Evolutionary conservation across 1,140 invertebrate species (phyloP).

Genomic region (Babylonia areolata): DNA sequence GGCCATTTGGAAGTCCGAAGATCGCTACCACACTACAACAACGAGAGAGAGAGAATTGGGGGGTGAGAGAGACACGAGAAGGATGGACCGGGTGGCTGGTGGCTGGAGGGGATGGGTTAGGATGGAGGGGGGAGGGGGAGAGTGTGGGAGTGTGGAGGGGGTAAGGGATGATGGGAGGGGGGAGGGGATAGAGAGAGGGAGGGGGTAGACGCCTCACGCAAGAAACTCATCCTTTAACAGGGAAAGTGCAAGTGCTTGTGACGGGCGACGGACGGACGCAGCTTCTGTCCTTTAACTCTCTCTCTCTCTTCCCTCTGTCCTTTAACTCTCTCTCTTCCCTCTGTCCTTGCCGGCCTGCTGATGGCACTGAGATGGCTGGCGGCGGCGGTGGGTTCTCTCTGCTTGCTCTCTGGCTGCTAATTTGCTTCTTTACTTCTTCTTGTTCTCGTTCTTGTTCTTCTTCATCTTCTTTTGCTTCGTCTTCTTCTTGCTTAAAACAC

Average conservation of each 20-base stretch:
- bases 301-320: not conserved
- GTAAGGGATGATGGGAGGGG: too few species aligned
- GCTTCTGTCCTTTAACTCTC: not conserved
- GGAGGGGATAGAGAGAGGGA: not conserved
- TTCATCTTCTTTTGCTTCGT: too few species aligned
- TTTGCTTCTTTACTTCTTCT: too few species aligned
- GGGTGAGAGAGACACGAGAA: not conserved
- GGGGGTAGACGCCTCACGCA: constrained; percentile 12
- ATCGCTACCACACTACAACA: not conserved
- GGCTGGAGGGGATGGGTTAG: not conserved
- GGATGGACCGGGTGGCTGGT: not conserved
- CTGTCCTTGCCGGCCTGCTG: not conserved
- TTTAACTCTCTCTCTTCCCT: not conserved
- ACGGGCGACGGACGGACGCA: not conserved
- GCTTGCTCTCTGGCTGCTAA: not conserved
- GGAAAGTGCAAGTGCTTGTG: constrained; percentile 37
- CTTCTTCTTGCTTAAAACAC: too few species aligned
- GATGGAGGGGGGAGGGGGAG: not conserved
- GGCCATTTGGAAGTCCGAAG: not conserved
- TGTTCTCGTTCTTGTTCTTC: too few species aligned
- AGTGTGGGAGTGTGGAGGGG: not conserved
- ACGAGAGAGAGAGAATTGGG: not conserved
- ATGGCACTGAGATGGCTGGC: too few species aligned
- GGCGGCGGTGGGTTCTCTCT: too few species aligned
- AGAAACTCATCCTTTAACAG: constrained; percentile 21